A percentile compares a stretch with the other conserved stretches of the same genome.
Conservation (phyloP, 2,113 vertebrate genomes). For the Phaethornis superciliosus region DNA sequence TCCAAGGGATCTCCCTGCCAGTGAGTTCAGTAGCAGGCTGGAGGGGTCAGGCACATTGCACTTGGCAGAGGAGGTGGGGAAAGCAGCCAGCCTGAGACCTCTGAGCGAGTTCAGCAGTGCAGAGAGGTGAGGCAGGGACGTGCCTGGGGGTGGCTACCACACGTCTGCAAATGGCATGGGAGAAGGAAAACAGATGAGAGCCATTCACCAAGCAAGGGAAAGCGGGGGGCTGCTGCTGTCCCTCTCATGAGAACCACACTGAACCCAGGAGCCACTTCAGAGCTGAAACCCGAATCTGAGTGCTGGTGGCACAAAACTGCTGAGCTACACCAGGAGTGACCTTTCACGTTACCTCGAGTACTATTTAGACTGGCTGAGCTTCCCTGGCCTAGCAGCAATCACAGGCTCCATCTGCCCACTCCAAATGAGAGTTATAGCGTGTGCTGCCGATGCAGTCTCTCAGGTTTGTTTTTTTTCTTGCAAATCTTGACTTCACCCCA, state of each 20-base stretch:
- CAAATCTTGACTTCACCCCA: slow-evolving; percentile 61
- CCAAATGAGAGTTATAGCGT: slow-evolving; percentile 24
- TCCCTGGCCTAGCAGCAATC: slow-evolving; percentile 33
- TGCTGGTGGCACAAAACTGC: background rate
- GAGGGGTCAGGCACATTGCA: background rate
- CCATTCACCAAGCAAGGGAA: background rate
- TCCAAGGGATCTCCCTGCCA: rapidly evolving
- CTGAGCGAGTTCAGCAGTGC: rapidly evolving
- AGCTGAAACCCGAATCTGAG: background rate
- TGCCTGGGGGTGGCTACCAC: rapidly evolving
- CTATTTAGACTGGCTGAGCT: slow-evolving; percentile 60
- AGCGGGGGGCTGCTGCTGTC: background rate
- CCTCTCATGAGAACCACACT: rapidly evolving
- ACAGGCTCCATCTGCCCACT: slow-evolving; percentile 41
- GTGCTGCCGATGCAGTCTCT: slow-evolving; percentile 40
- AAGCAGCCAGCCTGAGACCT: background rate
- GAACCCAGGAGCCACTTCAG: background rate
- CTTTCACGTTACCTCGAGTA: background rate
- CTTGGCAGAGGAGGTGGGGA: slow-evolving; percentile 1
- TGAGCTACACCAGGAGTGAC: slow-evolving; percentile 14
- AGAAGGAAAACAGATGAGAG: background rate
- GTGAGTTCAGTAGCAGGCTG: background rate
- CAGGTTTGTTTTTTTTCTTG: slow-evolving; percentile 50
- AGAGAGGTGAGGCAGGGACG: background rate
- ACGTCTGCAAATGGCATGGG: background rate